Evolutionary conservation across 2,797 vertebrate species (phyloP), one percentile per base, ranked within the genome.

Genomic region (Sebastes taczanowskii): DNA sequence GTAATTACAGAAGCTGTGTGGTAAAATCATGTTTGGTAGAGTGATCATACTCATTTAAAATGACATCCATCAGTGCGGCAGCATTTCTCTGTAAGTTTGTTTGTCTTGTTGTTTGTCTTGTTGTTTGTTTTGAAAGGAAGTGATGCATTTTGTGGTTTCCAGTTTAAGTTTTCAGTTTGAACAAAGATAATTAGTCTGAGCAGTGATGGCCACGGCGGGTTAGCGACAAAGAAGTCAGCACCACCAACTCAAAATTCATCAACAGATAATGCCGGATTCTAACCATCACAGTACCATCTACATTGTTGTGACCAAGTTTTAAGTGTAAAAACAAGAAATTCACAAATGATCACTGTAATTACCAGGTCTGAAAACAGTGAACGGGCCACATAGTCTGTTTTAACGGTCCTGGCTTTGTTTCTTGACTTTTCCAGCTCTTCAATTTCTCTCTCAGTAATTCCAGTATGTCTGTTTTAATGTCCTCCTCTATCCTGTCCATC

Each of bases 1-100:
- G 72, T 67, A 71, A 81, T 64, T 72, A 55, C 42, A 61, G 56
- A 35, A 46, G 38, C 56, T 61, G 34, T 60, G 22, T 11, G 42
- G 20, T 49, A 25, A 68, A 70, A 27, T 49, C 46, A 49, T 53
- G 52, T 53, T 22, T 53, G 52, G 2, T 49, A 20, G 46, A 20
- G 46, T 53, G 52, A 82, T 66, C n/a, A 7, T 8, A 60, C 25
- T 25, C 23, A 4, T 55, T 13, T 38, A 10, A 58, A 71, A 46
- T 64, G 27, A 52, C 29, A 11, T 34, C 34, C 11, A 38, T 80
- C 32, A 52, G 13, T 52, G 35, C 27, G 10, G 72, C 53, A 32
- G 23, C 9, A 8, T 76, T 25, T 64, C 53, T 65, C 10, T 53
- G 11, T 4, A 25, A n/a, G 4, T 29, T 29, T 65, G 34, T 63